phyloP scores from a whole-genome alignment of 2,888 invertebrate species.

The Bruchidius siliquastri region DNA sequence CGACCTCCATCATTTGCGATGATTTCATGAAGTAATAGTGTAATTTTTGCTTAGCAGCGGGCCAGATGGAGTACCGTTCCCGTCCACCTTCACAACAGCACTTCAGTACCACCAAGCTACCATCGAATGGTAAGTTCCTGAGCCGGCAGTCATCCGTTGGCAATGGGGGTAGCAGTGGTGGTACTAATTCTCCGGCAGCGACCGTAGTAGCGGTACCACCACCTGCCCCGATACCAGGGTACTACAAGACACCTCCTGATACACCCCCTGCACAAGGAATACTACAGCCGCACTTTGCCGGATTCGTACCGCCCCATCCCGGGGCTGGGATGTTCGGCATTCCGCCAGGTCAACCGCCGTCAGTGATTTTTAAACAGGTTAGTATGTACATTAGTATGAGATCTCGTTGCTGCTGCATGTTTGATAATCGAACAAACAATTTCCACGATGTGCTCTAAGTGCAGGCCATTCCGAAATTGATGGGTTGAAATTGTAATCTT shows the following conservation, averaged over 20 bases:
- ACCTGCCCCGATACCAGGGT: constrained; percentile 10
- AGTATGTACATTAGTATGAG: no score
- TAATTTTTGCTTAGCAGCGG: not conserved
- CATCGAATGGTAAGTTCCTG: not conserved
- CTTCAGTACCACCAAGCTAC: not conserved
- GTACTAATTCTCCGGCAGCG: constrained; percentile 45
- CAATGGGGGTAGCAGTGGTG: constrained; percentile 34
- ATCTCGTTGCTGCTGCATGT: no score
- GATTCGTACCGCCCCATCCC: constrained; percentile 14
- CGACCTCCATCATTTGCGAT: no score
- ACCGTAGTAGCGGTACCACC: constrained; percentile 40
- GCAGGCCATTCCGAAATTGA: no score
- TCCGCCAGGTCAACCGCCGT: constrained; percentile 8
- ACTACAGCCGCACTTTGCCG: constrained; percentile 32
- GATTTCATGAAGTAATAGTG: no score
- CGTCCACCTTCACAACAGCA: not conserved
- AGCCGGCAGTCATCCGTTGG: constrained; percentile 8
- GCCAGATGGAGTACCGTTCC: not conserved
- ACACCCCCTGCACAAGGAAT: constrained; percentile 40
- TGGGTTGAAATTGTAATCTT: no score
- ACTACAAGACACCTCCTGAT: constrained; percentile 41
- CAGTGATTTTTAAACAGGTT: constrained; percentile 42
- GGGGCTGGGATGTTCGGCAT: not conserved
- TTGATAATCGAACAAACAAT: no score
- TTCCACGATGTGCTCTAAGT: no score